Evolutionary conservation across 1,140 invertebrate genomes (phyloP).

Genomic region (Drosophila neocordata): DNA sequence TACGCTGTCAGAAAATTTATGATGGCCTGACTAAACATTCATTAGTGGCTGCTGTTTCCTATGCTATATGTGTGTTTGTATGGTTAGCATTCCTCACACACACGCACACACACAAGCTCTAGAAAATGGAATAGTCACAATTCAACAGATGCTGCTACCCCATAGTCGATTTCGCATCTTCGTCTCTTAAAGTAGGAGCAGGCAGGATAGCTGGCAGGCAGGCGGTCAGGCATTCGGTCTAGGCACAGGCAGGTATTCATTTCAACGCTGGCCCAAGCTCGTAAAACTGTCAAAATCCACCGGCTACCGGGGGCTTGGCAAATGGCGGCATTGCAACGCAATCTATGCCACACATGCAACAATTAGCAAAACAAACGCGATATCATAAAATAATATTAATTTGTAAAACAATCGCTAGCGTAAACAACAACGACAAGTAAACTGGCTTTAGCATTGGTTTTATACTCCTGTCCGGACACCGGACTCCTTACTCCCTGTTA

Average conservation of each 20-base stretch:
- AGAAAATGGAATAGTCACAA: conserved; percentile 61
- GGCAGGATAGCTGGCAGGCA: background rate
- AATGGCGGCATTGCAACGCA: conserved; percentile 58
- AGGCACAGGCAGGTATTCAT: conserved; percentile 64
- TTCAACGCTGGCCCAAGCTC: conserved; percentile 70
- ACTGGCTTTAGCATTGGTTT: conserved; percentile 21
- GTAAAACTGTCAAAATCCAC: conserved; percentile 81
- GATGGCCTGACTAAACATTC: conserved; percentile 59
- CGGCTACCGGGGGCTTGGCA: conserved; percentile 61
- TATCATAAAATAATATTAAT: conserved; percentile 82
- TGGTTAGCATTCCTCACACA: conserved; percentile 68
- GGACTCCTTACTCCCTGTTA: background rate
- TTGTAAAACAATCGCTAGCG: conserved; percentile 79
- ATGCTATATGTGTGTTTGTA: conserved; percentile 50
- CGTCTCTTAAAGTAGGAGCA: background rate
- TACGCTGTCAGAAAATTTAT: conserved; percentile 47
- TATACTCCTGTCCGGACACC: background rate
- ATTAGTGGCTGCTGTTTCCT: conserved; percentile 75
- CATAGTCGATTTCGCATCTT: background rate
- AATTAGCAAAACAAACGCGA: conserved; percentile 82
- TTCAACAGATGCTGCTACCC: conserved; percentile 48
- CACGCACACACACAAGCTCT: conserved; percentile 25
- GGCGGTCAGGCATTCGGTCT: background rate
- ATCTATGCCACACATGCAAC: conserved; percentile 82
- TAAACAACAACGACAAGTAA: conserved; percentile 71